Conservation (phyloP, 2,888 invertebrate species). For the Tetropium fuscum region DNA sequence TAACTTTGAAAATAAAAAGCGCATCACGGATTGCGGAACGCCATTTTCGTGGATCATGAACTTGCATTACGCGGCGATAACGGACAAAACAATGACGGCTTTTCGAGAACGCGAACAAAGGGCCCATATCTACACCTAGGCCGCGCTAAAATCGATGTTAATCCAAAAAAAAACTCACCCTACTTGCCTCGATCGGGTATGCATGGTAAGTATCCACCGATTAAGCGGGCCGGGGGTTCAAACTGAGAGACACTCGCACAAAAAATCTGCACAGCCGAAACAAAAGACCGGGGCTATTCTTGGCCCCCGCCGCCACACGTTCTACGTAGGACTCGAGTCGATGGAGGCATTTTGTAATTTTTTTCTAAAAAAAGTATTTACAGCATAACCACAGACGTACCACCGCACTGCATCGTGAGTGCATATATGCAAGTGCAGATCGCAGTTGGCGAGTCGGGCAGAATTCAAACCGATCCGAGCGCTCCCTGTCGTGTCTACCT, state of each 20-base stretch:
- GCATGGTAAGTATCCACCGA: slow-evolving; percentile 13
- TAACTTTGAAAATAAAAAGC: neutral
- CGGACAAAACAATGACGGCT: neutral
- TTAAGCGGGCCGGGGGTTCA: neutral
- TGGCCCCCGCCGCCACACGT: neutral
- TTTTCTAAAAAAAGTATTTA: neutral
- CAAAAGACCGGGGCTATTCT: slow-evolving; percentile 6
- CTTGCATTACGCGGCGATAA: neutral
- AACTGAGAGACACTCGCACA: slow-evolving; percentile 7
- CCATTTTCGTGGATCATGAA: slow-evolving; percentile 3
- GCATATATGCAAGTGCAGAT: slow-evolving; percentile 43
- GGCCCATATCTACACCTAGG: neutral
- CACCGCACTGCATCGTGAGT: slow-evolving; percentile 33
- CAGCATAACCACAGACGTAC: slow-evolving; percentile 17
- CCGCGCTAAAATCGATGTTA: slow-evolving; percentile 10
- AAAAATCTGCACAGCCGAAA: slow-evolving; percentile 11
- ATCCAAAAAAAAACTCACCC: slow-evolving; percentile 18
- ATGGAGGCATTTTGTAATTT: slow-evolving; percentile 12
- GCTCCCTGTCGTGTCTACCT: slow-evolving; percentile 43
- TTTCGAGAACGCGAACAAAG: neutral
- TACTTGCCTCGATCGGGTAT: neutral
- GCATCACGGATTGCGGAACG: neutral
- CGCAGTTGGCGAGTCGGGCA: slow-evolving; percentile 27
- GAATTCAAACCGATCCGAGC: slow-evolving; percentile 30
- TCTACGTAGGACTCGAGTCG: neutral